Base-by-base conservation (phyloP, 2,113 vertebrate species). In the Halcyon senegalensis region DNA sequence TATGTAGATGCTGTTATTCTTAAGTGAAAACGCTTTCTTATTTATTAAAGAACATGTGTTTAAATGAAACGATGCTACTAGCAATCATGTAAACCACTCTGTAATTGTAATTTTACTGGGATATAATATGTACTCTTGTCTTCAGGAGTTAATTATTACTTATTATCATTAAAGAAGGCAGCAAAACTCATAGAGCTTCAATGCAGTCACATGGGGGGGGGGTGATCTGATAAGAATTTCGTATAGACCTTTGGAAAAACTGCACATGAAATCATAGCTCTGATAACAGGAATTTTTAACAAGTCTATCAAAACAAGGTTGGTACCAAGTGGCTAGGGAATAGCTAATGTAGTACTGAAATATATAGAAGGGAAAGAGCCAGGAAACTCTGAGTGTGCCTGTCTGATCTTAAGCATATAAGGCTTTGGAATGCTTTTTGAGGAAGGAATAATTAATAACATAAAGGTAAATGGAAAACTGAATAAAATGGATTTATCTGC, bases 391-490 rank as follows among this genome's bases (percentile, higher is more conserved):
- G 92, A 72, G 35, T 1, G 5, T 83, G 43, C 74, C 69, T 92
- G 67, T 91, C 87, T 94, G 92, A 80, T 87, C 55, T 64, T n/a
- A 43, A 80, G 59, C 55, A 28, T 87, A 9, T 80, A 73, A 86
- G 9, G 48, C 76, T 72, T 63, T 86, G 80, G 90, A 94, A 94
- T 87, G 63, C 39, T 80, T 77, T 89, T 69, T 74, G 76, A 89
- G 23, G 62, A 77, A 73, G 39, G 46, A 89, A 46, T 93, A 87
- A 91, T 85, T 85, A 88, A 53, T 89, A 87, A 84, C 77, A 80
- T 74, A 89, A 78, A 93, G 50, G 64, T 91, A 77, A 89, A 80
- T 91, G 79, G 82, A 76, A 95, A 84, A 87, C 21, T 60, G n/a
- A 84, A 95, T 44, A 64, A 73, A 87, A n/a, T 2, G 0, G 44